These are phyloP conservation scores for Galaxias olidus DNA, from an alignment of 2,797 vertebrate genomes.

Conservation along the genomic window DNA sequence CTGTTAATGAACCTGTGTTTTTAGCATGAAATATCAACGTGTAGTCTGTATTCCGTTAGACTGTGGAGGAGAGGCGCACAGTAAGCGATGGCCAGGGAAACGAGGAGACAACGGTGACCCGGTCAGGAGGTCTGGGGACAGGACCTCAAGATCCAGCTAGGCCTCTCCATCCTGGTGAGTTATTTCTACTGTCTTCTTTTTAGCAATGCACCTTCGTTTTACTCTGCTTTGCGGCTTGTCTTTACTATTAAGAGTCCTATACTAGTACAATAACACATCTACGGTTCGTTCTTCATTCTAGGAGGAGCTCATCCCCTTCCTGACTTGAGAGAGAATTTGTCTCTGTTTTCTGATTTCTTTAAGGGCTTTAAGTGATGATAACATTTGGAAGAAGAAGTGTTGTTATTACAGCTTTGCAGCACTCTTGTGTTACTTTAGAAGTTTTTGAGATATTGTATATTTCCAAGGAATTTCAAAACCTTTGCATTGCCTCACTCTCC, in stretches of 20 bases:
- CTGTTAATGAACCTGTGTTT: no score
- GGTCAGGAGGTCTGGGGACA: slow-evolving; percentile 52
- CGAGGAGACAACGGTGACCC: slow-evolving; percentile 82
- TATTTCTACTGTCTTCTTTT: no score
- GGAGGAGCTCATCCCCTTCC: slow-evolving; percentile 50
- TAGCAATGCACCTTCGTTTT: no score
- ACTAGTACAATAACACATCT: neutral
- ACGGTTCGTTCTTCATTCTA: slow-evolving; percentile 40
- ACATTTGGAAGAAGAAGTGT: neutral
- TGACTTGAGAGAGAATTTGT: slow-evolving; percentile 67
- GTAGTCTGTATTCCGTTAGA: slow-evolving; percentile 59
- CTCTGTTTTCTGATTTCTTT: slow-evolving; percentile 80
- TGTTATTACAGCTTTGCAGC: neutral
- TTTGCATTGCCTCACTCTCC: neutral
- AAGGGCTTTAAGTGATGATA: slow-evolving; percentile 67
- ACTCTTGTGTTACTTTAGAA: neutral
- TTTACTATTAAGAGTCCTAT: neutral
- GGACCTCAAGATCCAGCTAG: slow-evolving; percentile 41
- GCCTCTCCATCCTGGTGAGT: slow-evolving; percentile 52
- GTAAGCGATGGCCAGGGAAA: slow-evolving; percentile 84
- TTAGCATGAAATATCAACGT: neutral
- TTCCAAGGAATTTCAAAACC: neutral
- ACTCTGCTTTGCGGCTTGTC: neutral
- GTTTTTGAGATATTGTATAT: slow-evolving; percentile 1
- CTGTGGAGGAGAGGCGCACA: slow-evolving; percentile 83